A percentile compares a stretch with the other conserved stretches of the same genome.
Evolutionary conservation across 2,113 vertebrate genomes (phyloP).

Genomic region (Podarcis raffonei): DNA sequence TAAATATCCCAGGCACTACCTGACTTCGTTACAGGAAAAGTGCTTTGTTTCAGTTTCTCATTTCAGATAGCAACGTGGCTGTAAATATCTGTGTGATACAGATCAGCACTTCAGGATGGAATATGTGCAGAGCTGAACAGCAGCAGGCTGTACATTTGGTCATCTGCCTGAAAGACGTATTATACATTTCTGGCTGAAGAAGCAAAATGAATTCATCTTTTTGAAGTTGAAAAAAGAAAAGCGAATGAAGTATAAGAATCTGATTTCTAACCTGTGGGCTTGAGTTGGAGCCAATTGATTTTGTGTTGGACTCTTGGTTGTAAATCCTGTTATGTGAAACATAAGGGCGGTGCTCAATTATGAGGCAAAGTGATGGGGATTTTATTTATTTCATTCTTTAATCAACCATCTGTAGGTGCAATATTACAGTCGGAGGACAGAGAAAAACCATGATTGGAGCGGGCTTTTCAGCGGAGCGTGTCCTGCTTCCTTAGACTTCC

Average conservation of each 20-base stretch:
- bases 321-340: not conserved
- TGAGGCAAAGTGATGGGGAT: not conserved
- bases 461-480: too few species aligned
- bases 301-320: not conserved
- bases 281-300: not conserved
- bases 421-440: too few species aligned
- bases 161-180: not conserved
- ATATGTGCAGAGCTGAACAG: not conserved
- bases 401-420: too few species aligned
- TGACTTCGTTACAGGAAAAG: not conserved
- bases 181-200: not conserved
- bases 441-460: too few species aligned
- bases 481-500: too few species aligned
- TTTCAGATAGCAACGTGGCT: not conserved
- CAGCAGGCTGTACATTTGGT: not conserved
- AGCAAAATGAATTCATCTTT: not conserved
- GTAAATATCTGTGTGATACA: conserved; percentile 14
- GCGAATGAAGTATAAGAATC: not conserved
- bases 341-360: not conserved
- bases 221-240: not conserved
- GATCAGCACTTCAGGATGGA: not conserved
- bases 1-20: not conserved
- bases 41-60: not conserved
- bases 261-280: not conserved
- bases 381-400: too few species aligned